These are phyloP conservation scores for Lerista edwardsae DNA, from an alignment of 2,797 vertebrate species.

Conservation along the genomic window DNA sequence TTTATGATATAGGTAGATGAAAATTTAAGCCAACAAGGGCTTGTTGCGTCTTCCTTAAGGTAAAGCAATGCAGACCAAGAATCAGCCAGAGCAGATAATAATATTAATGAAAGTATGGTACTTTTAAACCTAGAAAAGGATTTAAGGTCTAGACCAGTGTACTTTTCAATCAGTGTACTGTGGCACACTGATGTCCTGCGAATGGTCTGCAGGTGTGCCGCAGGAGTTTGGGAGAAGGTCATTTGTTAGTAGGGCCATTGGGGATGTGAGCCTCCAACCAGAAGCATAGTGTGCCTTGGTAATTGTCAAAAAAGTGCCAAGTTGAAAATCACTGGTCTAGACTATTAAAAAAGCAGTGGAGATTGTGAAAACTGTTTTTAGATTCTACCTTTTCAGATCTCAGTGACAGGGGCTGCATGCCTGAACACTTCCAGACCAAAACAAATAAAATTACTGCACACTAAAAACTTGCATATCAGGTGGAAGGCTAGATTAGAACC, in stretches of 20 bases:
- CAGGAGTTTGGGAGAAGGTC: too few species aligned
- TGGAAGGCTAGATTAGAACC: neutral
- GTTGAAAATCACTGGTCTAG: neutral
- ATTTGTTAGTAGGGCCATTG: too few species aligned
- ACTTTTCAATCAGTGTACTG: too few species aligned
- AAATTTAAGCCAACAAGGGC: neutral
- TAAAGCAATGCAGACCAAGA: neutral
- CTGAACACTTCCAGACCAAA: too few species aligned
- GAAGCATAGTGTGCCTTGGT: too few species aligned
- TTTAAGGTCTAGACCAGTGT: neutral
- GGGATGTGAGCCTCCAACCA: too few species aligned
- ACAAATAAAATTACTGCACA: neutral
- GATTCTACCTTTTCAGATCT: neutral
- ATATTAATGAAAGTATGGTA: conserved; percentile 3
- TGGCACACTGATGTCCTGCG: too few species aligned
- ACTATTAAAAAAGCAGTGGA: neutral
- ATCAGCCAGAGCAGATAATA: neutral
- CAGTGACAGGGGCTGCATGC: neutral
- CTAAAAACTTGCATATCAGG: neutral
- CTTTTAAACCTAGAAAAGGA: conserved; percentile 8
- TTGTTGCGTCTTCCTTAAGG: conserved; percentile 1
- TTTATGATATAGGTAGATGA: neutral
- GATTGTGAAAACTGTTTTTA: neutral
- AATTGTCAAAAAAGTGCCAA: too few species aligned
- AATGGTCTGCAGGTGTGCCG: too few species aligned